Evolutionary conservation across 2,888 invertebrate species (phyloP).

Genomic region (Yponomeuta sedellus): DNA sequence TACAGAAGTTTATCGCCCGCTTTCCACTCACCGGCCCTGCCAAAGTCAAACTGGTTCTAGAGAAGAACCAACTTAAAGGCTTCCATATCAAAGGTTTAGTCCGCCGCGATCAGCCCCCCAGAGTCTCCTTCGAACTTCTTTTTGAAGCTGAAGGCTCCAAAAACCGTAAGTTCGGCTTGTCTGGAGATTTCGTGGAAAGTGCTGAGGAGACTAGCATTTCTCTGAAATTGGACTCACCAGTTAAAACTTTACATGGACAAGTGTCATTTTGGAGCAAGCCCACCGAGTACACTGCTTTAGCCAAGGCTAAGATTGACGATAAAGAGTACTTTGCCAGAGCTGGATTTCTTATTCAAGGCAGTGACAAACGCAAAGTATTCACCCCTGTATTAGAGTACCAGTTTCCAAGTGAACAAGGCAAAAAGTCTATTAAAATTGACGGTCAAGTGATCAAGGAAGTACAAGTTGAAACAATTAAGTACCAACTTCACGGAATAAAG

Average conservation of each 20-base stretch:
- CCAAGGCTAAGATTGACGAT: constrained; percentile 75
- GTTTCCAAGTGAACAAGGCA: constrained; percentile 68
- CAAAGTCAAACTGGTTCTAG: constrained; percentile 78
- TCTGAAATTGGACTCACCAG: constrained; percentile 77
- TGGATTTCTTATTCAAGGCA: constrained; percentile 79
- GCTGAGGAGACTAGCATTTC: constrained; percentile 75
- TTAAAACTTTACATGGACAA: constrained; percentile 77
- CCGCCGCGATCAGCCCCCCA: constrained; percentile 44
- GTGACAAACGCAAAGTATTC: constrained; percentile 71
- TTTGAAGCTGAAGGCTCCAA: constrained; percentile 79
- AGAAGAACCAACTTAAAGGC: constrained; percentile 80
- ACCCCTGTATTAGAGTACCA: constrained; percentile 83
- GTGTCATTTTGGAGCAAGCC: constrained; percentile 73
- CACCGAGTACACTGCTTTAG: constrained; percentile 75
- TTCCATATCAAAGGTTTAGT: constrained; percentile 78
- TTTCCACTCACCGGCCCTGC: constrained; percentile 82
- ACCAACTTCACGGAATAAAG: constrained; percentile 76
- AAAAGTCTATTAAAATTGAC: constrained; percentile 70
- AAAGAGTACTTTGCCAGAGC: constrained; percentile 78
- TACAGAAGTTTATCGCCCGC: constrained; percentile 66
- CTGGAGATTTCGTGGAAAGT: constrained; percentile 67
- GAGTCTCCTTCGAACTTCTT: constrained; percentile 61
- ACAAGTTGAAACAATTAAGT: constrained; percentile 62
- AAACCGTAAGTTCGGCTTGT: constrained; percentile 79
- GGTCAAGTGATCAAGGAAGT: constrained; percentile 58